Percentiles rank a stretch among this genome's conserved stretches.
These are phyloP conservation scores for Mormyrus lacerda DNA, from an alignment of 2,113 vertebrate genomes.

Conservation along the genomic window DNA sequence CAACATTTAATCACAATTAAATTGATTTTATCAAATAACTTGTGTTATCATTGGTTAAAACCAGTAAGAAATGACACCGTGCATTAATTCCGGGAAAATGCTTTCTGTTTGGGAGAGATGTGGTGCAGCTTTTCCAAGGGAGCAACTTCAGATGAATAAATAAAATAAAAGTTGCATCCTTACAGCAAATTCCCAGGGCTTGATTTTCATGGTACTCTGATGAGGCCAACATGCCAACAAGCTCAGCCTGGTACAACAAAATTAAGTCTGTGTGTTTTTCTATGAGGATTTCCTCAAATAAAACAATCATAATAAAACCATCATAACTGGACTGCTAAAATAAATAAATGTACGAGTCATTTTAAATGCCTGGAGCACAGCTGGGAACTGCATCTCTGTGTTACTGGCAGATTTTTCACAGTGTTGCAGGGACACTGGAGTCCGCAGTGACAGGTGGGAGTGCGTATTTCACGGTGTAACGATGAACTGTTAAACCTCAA, in stretches of 20 bases:
- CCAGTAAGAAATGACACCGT: neutral
- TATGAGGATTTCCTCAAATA: neutral
- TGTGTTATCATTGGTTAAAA: neutral
- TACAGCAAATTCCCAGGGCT: neutral
- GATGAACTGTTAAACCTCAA: constrained; percentile 48
- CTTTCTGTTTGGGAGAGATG: neutral
- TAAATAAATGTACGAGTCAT: neutral
- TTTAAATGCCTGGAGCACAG: neutral
- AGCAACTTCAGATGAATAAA: neutral
- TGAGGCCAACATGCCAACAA: neutral
- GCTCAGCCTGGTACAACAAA: neutral
- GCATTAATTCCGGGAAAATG: neutral
- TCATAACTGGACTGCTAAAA: neutral
- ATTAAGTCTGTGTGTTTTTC: neutral
- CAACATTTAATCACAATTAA: neutral
- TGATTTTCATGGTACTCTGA: neutral
- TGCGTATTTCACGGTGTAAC: constrained; percentile 57
- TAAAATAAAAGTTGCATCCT: neutral
- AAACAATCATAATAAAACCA: too few species aligned
- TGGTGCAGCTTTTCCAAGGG: neutral
- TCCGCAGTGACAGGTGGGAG: constrained; percentile 45
- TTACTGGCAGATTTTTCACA: constrained; percentile 30
- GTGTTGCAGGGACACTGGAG: constrained; percentile 44
- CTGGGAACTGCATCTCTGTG: constrained; percentile 1
- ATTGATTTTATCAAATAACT: neutral